Percentiles rank a stretch among this genome's conserved stretches.
phyloP scores from a whole-genome alignment of 2,888 invertebrate species.

The Leucophora obtusa region DNA sequence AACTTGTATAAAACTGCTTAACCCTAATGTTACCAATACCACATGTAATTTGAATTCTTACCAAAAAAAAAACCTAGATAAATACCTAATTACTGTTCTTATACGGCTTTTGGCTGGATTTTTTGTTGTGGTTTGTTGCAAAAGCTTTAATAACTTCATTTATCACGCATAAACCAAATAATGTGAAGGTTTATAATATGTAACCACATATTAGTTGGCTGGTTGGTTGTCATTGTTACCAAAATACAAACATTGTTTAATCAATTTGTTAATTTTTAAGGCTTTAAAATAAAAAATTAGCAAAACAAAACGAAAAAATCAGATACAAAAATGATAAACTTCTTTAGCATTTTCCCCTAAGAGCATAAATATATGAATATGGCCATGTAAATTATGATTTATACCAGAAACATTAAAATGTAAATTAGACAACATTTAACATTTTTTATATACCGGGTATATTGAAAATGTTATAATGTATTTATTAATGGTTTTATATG shows the following conservation, averaged over 20 bases:
- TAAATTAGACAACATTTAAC: constrained; percentile 39
- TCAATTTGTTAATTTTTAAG: constrained; percentile 64
- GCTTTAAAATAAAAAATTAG: constrained; percentile 57
- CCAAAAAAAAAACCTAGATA: background rate
- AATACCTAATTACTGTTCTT: constrained; percentile 6
- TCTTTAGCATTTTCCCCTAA: background rate
- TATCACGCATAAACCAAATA: constrained; percentile 61
- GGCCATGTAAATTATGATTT: constrained; percentile 43
- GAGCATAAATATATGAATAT: background rate
- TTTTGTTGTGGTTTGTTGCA: background rate
- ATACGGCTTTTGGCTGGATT: background rate
- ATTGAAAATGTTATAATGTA: background rate
- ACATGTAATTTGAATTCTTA: background rate
- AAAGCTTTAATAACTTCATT: constrained; percentile 52
- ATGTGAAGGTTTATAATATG: background rate
- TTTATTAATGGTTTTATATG: background rate
- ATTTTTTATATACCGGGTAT: background rate
- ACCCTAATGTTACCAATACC: background rate
- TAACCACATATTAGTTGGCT: background rate
- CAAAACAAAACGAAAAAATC: background rate
- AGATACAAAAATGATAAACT: background rate
- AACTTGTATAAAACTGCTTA: too few species aligned
- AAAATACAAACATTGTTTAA: constrained; percentile 56
- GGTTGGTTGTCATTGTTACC: constrained; percentile 61
- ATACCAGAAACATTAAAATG: constrained; percentile 48